These are phyloP conservation scores for Mustelus asterias DNA, from an alignment of 2,113 vertebrate genomes.

Conservation along the genomic window DNA sequence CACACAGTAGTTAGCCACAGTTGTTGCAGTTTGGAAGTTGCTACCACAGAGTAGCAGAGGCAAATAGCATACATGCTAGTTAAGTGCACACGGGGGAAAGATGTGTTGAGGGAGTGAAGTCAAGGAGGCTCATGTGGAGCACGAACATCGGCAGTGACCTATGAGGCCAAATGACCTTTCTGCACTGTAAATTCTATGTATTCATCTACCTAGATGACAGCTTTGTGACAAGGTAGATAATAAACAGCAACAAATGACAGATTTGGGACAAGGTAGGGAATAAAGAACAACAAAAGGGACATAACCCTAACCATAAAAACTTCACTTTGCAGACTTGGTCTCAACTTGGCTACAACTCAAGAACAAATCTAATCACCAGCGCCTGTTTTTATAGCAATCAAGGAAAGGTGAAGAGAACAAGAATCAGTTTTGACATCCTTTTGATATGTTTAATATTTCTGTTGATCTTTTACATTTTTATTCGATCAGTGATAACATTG, in stretches of 20 bases:
- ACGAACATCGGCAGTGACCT: background rate
- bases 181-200: no score
- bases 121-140: background rate
- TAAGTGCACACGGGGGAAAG: background rate
- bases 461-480: background rate
- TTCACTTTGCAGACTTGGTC: background rate
- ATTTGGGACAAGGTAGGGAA: no score
- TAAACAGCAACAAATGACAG: no score
- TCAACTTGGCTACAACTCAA: background rate
- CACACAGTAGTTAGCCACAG: no score
- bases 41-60: background rate
- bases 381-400: background rate
- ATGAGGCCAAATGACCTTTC: background rate
- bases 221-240: background rate
- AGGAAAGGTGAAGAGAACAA: background rate
- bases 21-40: background rate
- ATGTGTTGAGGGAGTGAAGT: background rate
- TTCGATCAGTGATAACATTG: background rate
- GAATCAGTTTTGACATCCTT: background rate
- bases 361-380: background rate
- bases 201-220: background rate
- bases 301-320: background rate
- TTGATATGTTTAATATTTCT: background rate
- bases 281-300: background rate
- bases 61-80: background rate